These are phyloP conservation scores for Dicrurus megarhynchus DNA, from an alignment of 2,113 vertebrate genomes.

Conservation along the genomic window DNA sequence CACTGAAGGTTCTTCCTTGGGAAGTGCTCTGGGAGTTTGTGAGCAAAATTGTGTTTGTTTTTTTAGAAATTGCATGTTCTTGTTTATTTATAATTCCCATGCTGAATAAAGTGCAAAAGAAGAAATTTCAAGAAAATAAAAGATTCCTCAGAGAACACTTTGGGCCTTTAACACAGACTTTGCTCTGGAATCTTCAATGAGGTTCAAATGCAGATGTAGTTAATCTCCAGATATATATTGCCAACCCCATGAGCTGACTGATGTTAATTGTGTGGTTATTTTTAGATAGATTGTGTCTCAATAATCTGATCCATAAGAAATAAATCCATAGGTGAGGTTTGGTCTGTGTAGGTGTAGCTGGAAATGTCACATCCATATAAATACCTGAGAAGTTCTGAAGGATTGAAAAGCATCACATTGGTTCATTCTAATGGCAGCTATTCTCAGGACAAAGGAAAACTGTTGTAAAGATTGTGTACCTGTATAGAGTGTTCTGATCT, in stretches of 20 bases:
- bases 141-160: background rate
- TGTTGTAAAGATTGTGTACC: background rate
- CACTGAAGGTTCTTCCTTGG: background rate
- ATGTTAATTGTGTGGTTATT: background rate
- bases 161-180: background rate
- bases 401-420: background rate
- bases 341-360: background rate
- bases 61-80: background rate
- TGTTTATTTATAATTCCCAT: background rate
- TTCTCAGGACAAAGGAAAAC: background rate
- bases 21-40: background rate
- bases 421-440: background rate
- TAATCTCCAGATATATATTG: background rate
- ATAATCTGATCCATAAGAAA: background rate
- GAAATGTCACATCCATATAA: background rate
- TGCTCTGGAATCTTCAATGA: background rate
- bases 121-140: background rate
- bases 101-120: background rate
- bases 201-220: background rate
- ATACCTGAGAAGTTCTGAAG: background rate
- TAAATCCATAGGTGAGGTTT: background rate
- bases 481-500: background rate
- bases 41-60: accelerated
- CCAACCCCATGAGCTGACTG: background rate
- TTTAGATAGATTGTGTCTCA: background rate